Percentiles rank a stretch among this genome's conserved stretches.
These are phyloP conservation scores for Xenopus petersii DNA, from an alignment of 2,797 vertebrate species.

Conservation along the genomic window DNA sequence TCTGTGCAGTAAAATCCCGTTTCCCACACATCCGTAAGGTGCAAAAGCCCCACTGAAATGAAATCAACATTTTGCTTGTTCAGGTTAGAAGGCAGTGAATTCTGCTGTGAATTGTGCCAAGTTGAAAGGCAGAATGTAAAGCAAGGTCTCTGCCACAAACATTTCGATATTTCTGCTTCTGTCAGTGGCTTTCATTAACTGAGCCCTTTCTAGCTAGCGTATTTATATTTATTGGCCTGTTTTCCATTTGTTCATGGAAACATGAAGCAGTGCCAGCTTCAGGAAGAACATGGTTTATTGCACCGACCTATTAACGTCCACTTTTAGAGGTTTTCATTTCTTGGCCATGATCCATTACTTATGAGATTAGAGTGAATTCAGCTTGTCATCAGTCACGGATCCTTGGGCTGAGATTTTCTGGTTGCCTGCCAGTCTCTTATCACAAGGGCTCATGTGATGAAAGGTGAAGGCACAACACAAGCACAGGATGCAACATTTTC, in stretches of 20 bases:
- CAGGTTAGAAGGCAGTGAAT: neutral
- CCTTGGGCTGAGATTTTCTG: constrained; percentile 32
- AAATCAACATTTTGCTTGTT: neutral
- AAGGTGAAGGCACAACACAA: constrained; percentile 37
- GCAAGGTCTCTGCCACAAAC: neutral
- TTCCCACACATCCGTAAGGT: neutral
- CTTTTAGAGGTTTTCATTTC: constrained; percentile 14
- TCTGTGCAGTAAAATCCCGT: neutral
- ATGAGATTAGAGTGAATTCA: constrained; percentile 43
- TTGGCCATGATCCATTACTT: constrained; percentile 40
- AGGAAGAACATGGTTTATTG: constrained; percentile 26
- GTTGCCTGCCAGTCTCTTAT: constrained; percentile 48
- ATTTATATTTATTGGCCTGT: neutral
- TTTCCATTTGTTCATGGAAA: neutral
- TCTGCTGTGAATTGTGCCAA: too few species aligned
- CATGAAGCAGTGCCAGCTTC: neutral
- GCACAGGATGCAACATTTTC: constrained; percentile 28
- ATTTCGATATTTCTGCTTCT: neutral
- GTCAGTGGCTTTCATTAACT: neutral
- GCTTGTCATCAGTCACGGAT: constrained; percentile 43
- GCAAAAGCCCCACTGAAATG: neutral
- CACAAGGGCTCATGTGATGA: constrained; percentile 42
- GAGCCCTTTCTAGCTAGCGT: neutral
- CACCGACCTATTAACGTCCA: constrained; percentile 28
- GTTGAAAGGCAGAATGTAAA: too few species aligned